Base-by-base conservation (phyloP, 2,113 vertebrate species). In the Suncus etruscus region DNA sequence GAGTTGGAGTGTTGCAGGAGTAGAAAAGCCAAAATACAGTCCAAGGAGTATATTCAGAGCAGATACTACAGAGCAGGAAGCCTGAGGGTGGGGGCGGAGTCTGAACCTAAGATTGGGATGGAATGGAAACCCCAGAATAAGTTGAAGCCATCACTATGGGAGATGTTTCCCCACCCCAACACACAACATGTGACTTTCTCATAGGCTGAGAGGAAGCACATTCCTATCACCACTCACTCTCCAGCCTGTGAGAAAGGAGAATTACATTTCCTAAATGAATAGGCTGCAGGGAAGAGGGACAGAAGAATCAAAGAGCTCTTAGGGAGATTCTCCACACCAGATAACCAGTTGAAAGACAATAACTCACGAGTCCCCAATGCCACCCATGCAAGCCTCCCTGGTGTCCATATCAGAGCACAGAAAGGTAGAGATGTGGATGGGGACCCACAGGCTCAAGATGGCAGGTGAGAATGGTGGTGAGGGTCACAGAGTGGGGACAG, bases 191-290 rank as follows among this genome's bases (percentile, higher is more conserved):
- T 61, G 58, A 16, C 58, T 16, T 16, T 61, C 58, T 61, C 18
- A 61, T 20, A 6, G 39, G 18, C 58, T 61, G 15, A 61, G 18
- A 61, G 58, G 18, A 3, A 61, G 16, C 58, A 18, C 20, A 14
- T 65, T 25, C 20, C 61, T 22, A 18, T 22, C 61, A 22, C 14
- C 7, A 18, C 20, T 82, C 51, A 51, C 32, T 11, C 39, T 80
- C 61, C 51, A 90, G 31, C 15, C 48, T 84, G 81, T 58, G 76
- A 87, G 61, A 86, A 92, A 82, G 31, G 63, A 63, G 54, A 15
- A 11, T 74, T 84, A 65, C 31, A 31, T 48, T 32, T 73, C 39
- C 68, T 69, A 87, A 70, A 31, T 14, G 14, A 54, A 22, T 16
- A 22, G 4, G 58, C 54, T 84, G 78, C 84, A 66, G 18, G 50